Conservation (phyloP, 1,140 invertebrate species). For the Pteromalus puparum region DNA sequence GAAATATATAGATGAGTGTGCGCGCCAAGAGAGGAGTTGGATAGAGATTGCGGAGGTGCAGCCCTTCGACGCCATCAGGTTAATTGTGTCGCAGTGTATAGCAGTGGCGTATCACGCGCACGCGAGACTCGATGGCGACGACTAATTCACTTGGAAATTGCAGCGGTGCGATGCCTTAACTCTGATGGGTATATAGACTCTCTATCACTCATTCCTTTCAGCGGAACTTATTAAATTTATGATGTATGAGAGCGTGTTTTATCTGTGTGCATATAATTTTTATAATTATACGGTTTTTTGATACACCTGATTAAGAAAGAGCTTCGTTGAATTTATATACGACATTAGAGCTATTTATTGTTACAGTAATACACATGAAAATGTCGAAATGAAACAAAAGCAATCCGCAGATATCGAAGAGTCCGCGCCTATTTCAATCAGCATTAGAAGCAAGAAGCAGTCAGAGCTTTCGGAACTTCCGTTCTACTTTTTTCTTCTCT, state of each 20-base stretch:
- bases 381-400: neutral
- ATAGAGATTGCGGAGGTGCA: neutral
- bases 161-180: neutral
- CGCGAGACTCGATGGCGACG: neutral
- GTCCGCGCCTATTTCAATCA: neutral
- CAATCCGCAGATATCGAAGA: neutral
- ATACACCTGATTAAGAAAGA: too few species aligned
- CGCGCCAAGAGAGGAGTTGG: too few species aligned
- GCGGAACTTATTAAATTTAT: neutral
- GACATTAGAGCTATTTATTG: too few species aligned
- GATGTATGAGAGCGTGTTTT: too few species aligned
- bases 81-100: neutral
- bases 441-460: neutral
- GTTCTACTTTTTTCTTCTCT: neutral
- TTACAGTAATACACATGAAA: too few species aligned
- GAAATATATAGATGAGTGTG: too few species aligned
- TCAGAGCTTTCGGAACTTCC: neutral
- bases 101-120: neutral
- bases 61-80: neutral
- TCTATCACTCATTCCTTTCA: neutral
- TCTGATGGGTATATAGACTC: too few species aligned
- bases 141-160: slow-evolving; percentile 4
- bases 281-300: too few species aligned
- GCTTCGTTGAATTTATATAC: too few species aligned
- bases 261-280: too few species aligned